Evolutionary conservation across 2,113 vertebrate species (phyloP).

Genomic region (Prionailurus viverrinus): DNA sequence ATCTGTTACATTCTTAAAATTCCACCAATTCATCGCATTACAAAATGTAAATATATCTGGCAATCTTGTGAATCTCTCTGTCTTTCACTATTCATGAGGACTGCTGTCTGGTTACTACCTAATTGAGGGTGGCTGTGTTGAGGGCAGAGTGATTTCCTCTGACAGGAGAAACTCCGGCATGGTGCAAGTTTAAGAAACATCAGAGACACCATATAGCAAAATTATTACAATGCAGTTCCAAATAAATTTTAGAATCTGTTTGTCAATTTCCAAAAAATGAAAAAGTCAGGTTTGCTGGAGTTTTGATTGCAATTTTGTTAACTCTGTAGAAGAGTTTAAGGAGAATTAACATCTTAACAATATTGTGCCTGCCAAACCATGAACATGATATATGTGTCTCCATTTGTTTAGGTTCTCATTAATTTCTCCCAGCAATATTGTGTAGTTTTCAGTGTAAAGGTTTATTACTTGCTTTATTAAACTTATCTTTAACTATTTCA

Average conservation of each 20-base stretch:
- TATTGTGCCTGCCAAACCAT: neutral
- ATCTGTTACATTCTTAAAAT: constrained; percentile 56
- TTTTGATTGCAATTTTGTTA: neutral
- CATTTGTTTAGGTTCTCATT: neutral
- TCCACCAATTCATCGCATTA: constrained; percentile 30
- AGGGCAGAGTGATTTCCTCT: neutral
- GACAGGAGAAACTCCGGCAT: neutral
- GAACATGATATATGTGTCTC: neutral
- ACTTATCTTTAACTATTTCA: neutral
- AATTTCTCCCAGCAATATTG: neutral
- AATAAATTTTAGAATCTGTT: neutral
- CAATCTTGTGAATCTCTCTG: neutral
- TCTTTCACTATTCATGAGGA: neutral
- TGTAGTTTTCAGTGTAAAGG: neutral
- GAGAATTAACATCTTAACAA: neutral
- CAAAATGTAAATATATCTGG: constrained; percentile 39
- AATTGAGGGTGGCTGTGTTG: neutral
- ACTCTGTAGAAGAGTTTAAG: neutral
- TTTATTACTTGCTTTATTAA: neutral
- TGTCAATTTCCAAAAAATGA: neutral
- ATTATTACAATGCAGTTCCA: neutral
- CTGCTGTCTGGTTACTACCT: neutral
- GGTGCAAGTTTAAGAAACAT: neutral
- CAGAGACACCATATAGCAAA: neutral
- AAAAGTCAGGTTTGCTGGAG: neutral